Percentiles rank a stretch among this genome's conserved stretches.
Conservation (phyloP, 2,797 vertebrate genomes). For the Gallinago stenura region DNA sequence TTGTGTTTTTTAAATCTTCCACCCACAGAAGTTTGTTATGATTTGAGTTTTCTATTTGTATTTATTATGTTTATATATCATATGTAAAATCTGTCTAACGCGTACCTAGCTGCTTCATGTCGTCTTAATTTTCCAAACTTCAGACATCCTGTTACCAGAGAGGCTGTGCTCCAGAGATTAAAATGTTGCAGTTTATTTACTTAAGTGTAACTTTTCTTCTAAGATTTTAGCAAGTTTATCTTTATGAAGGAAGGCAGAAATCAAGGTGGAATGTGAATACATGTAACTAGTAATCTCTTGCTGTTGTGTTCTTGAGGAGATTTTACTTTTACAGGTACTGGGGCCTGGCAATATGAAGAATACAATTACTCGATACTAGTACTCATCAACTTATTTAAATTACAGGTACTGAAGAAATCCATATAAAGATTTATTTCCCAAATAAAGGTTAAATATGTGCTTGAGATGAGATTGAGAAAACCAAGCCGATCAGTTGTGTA, state of each 20-base stretch:
- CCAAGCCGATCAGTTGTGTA: neutral
- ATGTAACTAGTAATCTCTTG: neutral
- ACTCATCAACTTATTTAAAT: neutral
- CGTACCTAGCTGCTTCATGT: neutral
- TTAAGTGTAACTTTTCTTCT: neutral
- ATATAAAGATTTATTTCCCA: neutral
- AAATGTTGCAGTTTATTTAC: neutral
- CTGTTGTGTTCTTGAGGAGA: neutral
- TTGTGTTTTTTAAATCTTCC: neutral
- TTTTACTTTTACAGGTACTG: neutral
- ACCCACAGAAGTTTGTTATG: neutral
- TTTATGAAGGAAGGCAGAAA: neutral
- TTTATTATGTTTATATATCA: neutral
- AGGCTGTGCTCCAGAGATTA: neutral
- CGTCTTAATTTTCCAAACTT: neutral
- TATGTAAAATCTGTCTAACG: neutral
- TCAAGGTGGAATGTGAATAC: neutral
- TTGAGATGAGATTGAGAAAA: neutral
- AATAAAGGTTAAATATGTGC: neutral
- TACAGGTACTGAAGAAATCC: neutral
- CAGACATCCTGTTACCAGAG: neutral
- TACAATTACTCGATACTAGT: neutral
- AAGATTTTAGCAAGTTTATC: neutral
- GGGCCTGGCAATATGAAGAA: neutral
- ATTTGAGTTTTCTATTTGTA: neutral